Conservation (phyloP, 2,888 invertebrate genomes). For the Cyrtodaria siliqua region DNA sequence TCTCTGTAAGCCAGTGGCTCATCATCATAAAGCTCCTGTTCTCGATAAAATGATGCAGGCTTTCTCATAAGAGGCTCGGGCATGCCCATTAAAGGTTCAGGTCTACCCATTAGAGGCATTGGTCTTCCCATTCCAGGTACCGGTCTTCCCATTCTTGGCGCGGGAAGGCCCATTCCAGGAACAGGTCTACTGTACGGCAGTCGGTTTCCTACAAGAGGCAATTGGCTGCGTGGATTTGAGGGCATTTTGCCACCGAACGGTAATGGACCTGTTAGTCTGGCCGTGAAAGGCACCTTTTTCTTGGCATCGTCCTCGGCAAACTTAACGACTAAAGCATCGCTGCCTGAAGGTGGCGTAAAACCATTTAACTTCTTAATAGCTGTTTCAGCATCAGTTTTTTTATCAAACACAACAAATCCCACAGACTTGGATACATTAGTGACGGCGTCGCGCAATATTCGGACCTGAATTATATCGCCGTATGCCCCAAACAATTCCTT, state of each 20-base stretch:
- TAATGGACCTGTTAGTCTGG: too few relatives aligned
- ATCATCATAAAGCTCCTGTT: too few relatives aligned
- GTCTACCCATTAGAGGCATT: too few relatives aligned
- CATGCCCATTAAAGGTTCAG: too few relatives aligned
- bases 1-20: too few relatives aligned
- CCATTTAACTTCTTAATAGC: constrained; percentile 94
- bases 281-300: neutral
- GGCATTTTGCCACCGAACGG: too few relatives aligned
- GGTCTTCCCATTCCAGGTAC: too few relatives aligned
- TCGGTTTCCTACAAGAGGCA: too few relatives aligned
- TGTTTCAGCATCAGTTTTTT: constrained; percentile 95
- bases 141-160: too few relatives aligned
- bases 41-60: neutral
- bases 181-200: too few relatives aligned
- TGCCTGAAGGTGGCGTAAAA: constrained; percentile 93
- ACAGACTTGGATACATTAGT: constrained; percentile 95
- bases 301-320: constrained; percentile 84
- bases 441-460: constrained; percentile 94
- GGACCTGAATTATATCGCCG: constrained; percentile 96
- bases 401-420: constrained; percentile 94
- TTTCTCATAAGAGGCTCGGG: neutral
- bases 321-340: constrained; percentile 93
- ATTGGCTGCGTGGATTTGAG: too few relatives aligned
- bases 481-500: constrained; percentile 94
- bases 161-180: too few relatives aligned